Conservation (phyloP, 2,888 invertebrate genomes). For the Chrysolina haemoptera region DNA sequence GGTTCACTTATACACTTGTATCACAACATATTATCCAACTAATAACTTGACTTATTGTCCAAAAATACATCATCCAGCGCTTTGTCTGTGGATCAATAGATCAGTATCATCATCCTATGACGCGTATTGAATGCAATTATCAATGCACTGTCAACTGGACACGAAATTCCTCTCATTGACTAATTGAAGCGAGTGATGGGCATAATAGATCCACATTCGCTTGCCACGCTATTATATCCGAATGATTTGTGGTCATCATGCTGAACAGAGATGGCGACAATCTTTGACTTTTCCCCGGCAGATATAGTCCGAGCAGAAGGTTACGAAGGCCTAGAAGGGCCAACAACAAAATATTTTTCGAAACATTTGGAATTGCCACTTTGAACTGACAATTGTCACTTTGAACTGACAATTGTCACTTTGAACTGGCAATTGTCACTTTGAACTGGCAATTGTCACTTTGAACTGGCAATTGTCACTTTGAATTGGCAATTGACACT, state of each 20-base stretch:
- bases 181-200: constrained; percentile 51
- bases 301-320: neutral
- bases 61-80: neutral
- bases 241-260: constrained; percentile 47
- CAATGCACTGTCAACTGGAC: constrained; percentile 50
- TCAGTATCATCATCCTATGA: constrained; percentile 22
- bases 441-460: too few species aligned
- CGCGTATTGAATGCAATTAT: constrained; percentile 44
- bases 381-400: too few species aligned
- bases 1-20: too few species aligned
- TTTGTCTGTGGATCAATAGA: constrained; percentile 17
- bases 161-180: constrained; percentile 53
- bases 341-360: too few species aligned
- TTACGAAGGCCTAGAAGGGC: too few species aligned
- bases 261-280: constrained; percentile 30
- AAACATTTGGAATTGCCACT: too few species aligned
- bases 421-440: too few species aligned
- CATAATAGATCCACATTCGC: constrained; percentile 39
- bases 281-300: constrained; percentile 9
- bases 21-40: too few species aligned
- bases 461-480: too few species aligned
- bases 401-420: too few species aligned
- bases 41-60: neutral
- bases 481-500: too few species aligned
- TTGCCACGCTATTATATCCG: constrained; percentile 44